A percentile compares a stretch with the other conserved stretches of the same genome.
These are phyloP conservation scores for Cepaea hortensis DNA, from an alignment of 2,888 invertebrate genomes.

Conservation along the genomic window DNA sequence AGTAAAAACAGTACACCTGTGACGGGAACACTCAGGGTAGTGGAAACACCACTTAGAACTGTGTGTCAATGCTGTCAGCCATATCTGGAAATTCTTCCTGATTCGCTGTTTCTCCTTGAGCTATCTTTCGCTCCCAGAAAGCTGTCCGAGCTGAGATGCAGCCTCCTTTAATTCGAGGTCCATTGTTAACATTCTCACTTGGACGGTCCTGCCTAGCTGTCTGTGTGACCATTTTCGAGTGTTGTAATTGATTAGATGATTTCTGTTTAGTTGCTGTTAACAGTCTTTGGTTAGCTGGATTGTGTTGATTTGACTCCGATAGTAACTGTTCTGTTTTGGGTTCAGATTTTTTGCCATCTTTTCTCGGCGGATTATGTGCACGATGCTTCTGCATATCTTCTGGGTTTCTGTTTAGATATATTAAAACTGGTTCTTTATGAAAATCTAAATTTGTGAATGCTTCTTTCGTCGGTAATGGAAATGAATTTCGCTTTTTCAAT, in stretches of 20 bases:
- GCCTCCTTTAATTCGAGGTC: constrained; percentile 63
- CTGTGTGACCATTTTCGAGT: neutral
- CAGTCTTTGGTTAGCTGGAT: neutral
- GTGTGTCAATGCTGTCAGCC: constrained; percentile 51
- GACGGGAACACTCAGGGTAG: too few relatives aligned
- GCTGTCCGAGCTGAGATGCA: constrained; percentile 67
- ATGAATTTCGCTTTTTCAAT: neutral
- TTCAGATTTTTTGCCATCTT: neutral
- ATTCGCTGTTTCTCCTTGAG: constrained; percentile 55
- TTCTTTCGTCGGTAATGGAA: neutral
- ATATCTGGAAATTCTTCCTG: constrained; percentile 63
- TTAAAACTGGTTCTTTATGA: constrained; percentile 49
- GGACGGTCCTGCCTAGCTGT: neutral
- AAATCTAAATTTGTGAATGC: constrained; percentile 39
- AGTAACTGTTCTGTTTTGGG: neutral
- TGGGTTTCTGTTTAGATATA: constrained; percentile 45
- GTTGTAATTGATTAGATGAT: neutral
- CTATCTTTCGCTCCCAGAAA: constrained; percentile 67
- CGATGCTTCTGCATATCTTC: constrained; percentile 6
- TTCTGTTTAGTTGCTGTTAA: neutral
- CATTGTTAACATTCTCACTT: neutral
- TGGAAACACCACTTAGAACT: neutral
- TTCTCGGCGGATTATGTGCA: too few relatives aligned
- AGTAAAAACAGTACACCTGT: too few relatives aligned
- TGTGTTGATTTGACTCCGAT: neutral